These are phyloP conservation scores for Coccyzus lansbergi DNA, from an alignment of 2,797 vertebrate species.

Conservation along the genomic window DNA sequence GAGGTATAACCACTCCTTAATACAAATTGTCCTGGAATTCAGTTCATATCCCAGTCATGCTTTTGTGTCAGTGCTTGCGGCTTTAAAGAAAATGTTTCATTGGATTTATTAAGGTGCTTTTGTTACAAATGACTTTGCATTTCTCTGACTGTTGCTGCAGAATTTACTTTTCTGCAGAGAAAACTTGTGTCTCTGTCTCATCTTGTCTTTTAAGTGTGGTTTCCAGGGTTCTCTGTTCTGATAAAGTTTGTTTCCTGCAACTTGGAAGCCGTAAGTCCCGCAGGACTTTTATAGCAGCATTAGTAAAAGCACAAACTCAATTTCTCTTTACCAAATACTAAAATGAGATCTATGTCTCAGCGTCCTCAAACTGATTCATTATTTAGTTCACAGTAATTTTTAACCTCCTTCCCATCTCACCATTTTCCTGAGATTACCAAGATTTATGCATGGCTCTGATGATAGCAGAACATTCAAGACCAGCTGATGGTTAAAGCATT, in stretches of 20 bases:
- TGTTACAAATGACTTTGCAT: not conserved
- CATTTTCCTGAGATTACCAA: not conserved
- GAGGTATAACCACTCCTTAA: not conserved
- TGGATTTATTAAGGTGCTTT: not conserved
- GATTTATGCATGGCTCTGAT: not conserved
- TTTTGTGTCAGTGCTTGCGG: not conserved
- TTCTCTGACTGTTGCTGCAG: not conserved
- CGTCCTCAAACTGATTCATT: not conserved
- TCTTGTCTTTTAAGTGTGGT: not conserved
- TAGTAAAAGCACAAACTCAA: not conserved
- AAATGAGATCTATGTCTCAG: not conserved
- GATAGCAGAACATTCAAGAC: not conserved
- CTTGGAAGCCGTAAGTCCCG: not conserved
- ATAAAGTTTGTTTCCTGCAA: conserved; percentile 33
- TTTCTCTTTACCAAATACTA: not conserved
- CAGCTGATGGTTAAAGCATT: not conserved
- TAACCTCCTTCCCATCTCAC: not conserved
- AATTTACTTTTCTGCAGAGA: conserved; percentile 1
- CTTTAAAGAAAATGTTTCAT: not conserved
- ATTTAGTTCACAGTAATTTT: not conserved
- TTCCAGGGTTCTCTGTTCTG: conserved; percentile 4
- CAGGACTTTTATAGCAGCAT: conserved; percentile 16
- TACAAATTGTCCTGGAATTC: not conserved
- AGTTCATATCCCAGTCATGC: not conserved
- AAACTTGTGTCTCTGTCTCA: not conserved